Percentiles rank a stretch among this genome's conserved stretches.
Evolutionary conservation across 2,113 vertebrate genomes (phyloP).

Genomic region (Anolis sagrei): DNA sequence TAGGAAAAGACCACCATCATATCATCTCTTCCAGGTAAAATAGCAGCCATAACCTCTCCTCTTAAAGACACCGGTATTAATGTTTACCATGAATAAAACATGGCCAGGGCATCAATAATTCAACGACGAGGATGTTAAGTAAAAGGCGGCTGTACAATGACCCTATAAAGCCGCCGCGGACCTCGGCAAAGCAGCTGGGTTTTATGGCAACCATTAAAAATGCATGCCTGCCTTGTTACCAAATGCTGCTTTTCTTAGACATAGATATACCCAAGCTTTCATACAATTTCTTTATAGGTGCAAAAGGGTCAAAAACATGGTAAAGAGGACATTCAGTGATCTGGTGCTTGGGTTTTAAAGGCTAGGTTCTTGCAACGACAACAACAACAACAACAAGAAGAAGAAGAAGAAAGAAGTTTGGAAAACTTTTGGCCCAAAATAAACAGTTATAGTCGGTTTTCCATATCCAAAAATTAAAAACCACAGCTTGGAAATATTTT

Average conservation of each 20-base stretch:
- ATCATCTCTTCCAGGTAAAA: conserved; percentile 71
- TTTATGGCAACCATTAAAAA: conserved; percentile 68
- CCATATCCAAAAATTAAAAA: too few species aligned
- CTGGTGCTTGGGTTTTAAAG: too few species aligned
- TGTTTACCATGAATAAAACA: conserved; percentile 81
- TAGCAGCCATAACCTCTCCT: conserved; percentile 68
- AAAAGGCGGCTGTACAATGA: conserved; percentile 77
- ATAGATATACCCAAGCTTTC: conserved; percentile 27
- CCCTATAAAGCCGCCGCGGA: conserved; percentile 77
- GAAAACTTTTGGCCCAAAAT: too few species aligned
- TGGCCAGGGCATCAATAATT: conserved; percentile 82
- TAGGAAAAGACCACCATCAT: too few species aligned
- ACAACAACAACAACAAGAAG: too few species aligned
- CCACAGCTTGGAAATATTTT: too few species aligned
- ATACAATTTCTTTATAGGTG: conserved; percentile 61
- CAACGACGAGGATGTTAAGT: conserved; percentile 78
- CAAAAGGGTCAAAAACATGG: conserved; percentile 23
- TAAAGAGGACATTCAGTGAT: too few species aligned
- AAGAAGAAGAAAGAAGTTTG: too few species aligned
- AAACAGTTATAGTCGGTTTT: too few species aligned
- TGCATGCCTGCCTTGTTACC: conserved; percentile 56
- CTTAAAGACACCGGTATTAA: conserved; percentile 73
- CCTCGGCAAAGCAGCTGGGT: conserved; percentile 71
- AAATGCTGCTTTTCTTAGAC: conserved; percentile 46
- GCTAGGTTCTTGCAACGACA: too few species aligned